Evolutionary conservation across 2,113 vertebrate genomes (phyloP), one percentile per base, ranked within the genome.

Genomic region (Leucosticte australis): DNA sequence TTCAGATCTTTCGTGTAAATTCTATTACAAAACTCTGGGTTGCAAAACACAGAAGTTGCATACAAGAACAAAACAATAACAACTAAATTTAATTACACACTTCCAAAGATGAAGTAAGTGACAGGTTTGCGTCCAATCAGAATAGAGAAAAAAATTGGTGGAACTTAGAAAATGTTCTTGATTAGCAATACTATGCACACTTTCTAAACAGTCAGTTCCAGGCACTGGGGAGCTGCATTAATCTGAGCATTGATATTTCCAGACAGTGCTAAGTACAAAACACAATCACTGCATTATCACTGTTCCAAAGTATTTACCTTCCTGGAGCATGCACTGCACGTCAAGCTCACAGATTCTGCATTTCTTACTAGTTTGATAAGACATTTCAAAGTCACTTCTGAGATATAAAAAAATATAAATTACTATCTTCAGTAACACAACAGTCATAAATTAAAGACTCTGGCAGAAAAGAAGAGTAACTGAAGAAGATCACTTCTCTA

Each of bases 21-120:
- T 64, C 90, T 69, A 8, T 94, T 90, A 95, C 90, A 96, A 94
- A 95, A 96, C 80, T 46, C 49, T 3, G 13, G 4, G 62, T 84
- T 97, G 86, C 92, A 95, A 95, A 96, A 96, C 56, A 83, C 39
- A 44, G 75, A 73, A 53, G 69, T 96, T 92, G 93, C 93, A 65
- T 9, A 93, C 16, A 60, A 77, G 75, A 88, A 92, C 5, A 18
- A 57, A 89, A 80, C 70, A 96, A 50, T 80, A 85, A 74, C 53
- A 94, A 69, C 75, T 59, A 77, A 49, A 89, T 55, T 80, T 67
- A 83, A 94, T 91, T 90, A 70, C 28, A 77, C 26, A 56, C 33
- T 90, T 82, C 70, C 76, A 53, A 87, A 93, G 49, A 95, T 39
- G 6, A 94, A 94, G 7, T 77, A 86, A 96, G 68, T 33, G 86